These are phyloP conservation scores for Hermetia illucens DNA, from an alignment of 1,140 invertebrate species.

Conservation along the genomic window DNA sequence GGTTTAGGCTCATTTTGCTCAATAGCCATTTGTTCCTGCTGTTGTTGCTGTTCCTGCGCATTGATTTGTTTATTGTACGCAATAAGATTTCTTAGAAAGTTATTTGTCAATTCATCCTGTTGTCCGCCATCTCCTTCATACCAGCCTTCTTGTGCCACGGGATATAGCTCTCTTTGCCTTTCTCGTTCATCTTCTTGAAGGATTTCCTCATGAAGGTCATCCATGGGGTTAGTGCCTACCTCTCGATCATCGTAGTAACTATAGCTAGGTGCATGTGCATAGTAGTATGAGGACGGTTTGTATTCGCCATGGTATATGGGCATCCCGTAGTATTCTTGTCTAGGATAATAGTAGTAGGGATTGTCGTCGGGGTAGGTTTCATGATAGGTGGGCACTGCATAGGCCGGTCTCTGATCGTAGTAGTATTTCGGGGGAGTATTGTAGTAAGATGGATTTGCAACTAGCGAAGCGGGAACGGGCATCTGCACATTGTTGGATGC, in stretches of 20 bases:
- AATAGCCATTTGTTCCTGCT: constrained; percentile 10
- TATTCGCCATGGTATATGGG: constrained; percentile 9
- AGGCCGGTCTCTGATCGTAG: too few relatives aligned
- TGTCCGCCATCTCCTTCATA: constrained; percentile 20
- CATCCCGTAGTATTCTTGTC: constrained; percentile 6
- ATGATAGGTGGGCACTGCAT: too few relatives aligned
- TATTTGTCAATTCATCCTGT: constrained; percentile 7
- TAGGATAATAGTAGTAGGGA: constrained; percentile 8
- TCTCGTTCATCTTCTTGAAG: constrained; percentile 28
- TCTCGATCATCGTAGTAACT: constrained; percentile 15
- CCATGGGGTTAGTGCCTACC: constrained; percentile 14
- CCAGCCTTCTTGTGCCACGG: constrained; percentile 29
- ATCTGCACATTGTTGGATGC: too few relatives aligned
- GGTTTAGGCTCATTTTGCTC: background rate
- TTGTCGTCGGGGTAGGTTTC: too few relatives aligned
- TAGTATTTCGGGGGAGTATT: too few relatives aligned
- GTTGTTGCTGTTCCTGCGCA: constrained; percentile 13
- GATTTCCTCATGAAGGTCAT: constrained; percentile 9
- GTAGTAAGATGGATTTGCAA: too few relatives aligned
- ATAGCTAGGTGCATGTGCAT: constrained; percentile 7
- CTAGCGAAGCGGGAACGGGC: too few relatives aligned
- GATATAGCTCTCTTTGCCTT: constrained; percentile 22
- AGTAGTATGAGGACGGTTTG: constrained; percentile 8
- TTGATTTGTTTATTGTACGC: constrained; percentile 32
- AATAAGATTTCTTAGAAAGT: constrained; percentile 33